Conservation (phyloP, 2,888 invertebrate genomes). For the Scrobipalpa costella region DNA sequence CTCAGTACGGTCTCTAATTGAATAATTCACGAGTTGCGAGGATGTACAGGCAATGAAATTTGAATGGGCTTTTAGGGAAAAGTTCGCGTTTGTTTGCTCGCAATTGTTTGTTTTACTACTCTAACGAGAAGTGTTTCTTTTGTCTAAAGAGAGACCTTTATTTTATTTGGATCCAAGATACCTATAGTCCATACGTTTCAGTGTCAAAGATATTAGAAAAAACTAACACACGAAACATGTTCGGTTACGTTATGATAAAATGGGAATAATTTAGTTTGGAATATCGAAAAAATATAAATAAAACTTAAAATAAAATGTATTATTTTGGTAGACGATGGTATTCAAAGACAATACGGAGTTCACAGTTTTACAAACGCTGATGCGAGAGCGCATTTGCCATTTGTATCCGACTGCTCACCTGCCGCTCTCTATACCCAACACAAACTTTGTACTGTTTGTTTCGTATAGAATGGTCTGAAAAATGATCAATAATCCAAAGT, state of each 20-base stretch:
- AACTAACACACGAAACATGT: too few species aligned
- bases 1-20: slow-evolving; percentile 33
- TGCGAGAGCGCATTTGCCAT: slow-evolving; percentile 55
- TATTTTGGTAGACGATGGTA: too few species aligned
- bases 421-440: slow-evolving; percentile 11
- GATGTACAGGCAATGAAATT: slow-evolving; percentile 36
- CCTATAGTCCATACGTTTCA: too few species aligned
- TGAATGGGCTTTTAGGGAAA: slow-evolving; percentile 35
- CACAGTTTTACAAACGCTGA: slow-evolving; percentile 11
- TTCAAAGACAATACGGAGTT: too few species aligned
- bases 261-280: too few species aligned
- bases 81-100: slow-evolving; percentile 27
- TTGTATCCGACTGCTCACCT: slow-evolving; percentile 39
- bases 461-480: not conserved
- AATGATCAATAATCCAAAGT: not conserved
- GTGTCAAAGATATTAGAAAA: too few species aligned
- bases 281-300: too few species aligned
- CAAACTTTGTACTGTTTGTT: slow-evolving; percentile 5
- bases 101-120: slow-evolving; percentile 28
- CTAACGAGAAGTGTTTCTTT: not conserved
- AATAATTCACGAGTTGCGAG: slow-evolving; percentile 38
- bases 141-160: not conserved
- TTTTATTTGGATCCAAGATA: not conserved
- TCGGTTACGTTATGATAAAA: too few species aligned
- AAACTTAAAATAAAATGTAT: too few species aligned